Percentiles rank a stretch among this genome's conserved stretches.
Conservation (phyloP, 2,113 vertebrate genomes). For the Oncorhynchus gorbuscha region DNA sequence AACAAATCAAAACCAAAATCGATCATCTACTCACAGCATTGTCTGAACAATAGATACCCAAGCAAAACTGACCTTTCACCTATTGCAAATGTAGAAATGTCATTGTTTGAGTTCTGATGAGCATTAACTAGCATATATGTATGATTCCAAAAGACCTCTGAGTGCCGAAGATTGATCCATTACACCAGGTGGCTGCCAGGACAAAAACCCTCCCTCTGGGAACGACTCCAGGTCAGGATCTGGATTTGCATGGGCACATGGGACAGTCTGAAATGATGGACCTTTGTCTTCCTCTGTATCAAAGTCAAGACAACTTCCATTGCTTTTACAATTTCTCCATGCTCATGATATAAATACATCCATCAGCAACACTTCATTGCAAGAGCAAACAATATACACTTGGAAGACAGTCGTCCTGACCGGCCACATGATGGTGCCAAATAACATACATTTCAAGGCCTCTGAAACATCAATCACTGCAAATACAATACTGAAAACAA, state of each 20-base stretch:
- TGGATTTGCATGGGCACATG: background rate
- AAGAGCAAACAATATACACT: background rate
- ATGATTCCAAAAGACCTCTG: slow-evolving; percentile 73
- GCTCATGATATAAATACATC: background rate
- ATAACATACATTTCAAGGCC: background rate
- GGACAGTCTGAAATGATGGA: background rate
- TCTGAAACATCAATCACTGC: no score
- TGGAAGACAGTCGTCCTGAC: background rate
- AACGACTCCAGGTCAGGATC: background rate
- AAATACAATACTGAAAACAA: background rate
- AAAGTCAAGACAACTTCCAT: background rate
- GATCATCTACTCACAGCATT: no score
- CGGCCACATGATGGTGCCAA: background rate
- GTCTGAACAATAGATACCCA: no score
- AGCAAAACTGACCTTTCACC: no score
- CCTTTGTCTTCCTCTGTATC: background rate
- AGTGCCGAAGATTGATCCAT: slow-evolving; percentile 85
- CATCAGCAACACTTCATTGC: background rate
- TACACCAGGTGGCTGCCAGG: slow-evolving; percentile 82
- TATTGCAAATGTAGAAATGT: no score
- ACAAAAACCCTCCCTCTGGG: slow-evolving; percentile 54
- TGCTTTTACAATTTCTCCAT: background rate
- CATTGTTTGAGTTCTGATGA: no score
- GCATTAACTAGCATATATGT: no score
- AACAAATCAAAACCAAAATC: no score